Percentiles rank a stretch among this genome's conserved stretches.
Evolutionary conservation across 2,888 invertebrate genomes (phyloP).

Genomic region (Tetragnatha montana): DNA sequence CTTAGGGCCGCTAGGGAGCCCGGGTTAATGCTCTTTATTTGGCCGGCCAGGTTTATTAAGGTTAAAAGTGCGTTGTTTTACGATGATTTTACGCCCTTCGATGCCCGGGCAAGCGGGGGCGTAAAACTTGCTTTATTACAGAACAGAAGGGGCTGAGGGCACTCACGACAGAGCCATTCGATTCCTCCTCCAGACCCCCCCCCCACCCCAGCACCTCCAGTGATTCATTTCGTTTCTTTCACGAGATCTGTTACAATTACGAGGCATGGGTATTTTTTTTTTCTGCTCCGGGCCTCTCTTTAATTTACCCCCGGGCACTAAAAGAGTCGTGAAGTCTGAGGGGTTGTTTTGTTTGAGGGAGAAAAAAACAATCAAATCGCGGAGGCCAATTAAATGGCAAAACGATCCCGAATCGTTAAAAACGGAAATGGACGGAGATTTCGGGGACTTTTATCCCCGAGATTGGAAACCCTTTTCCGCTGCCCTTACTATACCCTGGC

Average conservation of each 20-base stretch:
- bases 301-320: conserved; percentile 66
- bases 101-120: conserved; percentile 66
- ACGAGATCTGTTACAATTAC: conserved; percentile 71
- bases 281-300: conserved; percentile 53
- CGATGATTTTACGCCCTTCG: conserved; percentile 69
- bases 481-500: too few relatives aligned
- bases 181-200: conserved; percentile 55
- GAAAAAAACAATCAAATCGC: conserved; percentile 68
- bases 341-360: conserved; percentile 37
- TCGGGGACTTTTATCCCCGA: too few relatives aligned
- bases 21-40: conserved; percentile 71
- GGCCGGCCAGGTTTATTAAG: conserved; percentile 71
- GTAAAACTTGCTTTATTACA: conserved; percentile 70
- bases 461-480: too few relatives aligned
- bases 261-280: conserved; percentile 12
- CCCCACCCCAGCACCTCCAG: conserved; percentile 41
- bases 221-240: conserved; percentile 69
- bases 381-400: conserved; percentile 70
- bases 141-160: conserved; percentile 67
- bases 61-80: conserved; percentile 71
- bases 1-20: conserved; percentile 52
- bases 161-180: conserved; percentile 68
- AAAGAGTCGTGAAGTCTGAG: conserved; percentile 69
- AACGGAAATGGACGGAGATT: conserved; percentile 57
- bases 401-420: conserved; percentile 70